Percentiles rank a stretch among this genome's conserved stretches.
These are phyloP conservation scores for Onthophagus sagittarius DNA, from an alignment of 2,888 invertebrate genomes.

Conservation along the genomic window DNA sequence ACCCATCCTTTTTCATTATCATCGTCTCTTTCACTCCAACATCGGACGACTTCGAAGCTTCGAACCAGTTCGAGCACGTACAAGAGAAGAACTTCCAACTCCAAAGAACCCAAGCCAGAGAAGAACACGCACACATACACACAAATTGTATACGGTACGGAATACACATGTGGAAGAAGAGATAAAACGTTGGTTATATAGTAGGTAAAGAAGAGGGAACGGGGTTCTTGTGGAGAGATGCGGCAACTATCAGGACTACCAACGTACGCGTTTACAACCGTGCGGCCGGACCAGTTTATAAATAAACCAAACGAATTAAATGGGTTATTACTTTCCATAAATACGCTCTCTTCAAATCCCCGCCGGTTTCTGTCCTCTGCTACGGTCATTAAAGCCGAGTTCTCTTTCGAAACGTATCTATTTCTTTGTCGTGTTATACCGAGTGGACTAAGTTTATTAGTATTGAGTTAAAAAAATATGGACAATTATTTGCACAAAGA, in stretches of 20 bases:
- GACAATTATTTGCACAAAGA: too few species aligned
- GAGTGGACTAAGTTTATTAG: not conserved
- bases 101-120: not conserved
- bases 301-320: constrained; percentile 14
- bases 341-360: not conserved
- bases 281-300: constrained; percentile 6
- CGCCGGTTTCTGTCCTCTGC: not conserved
- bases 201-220: too few species aligned
- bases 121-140: not conserved
- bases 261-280: not conserved
- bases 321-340: constrained; percentile 13
- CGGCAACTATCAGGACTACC: not conserved
- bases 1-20: not conserved
- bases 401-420: not conserved
- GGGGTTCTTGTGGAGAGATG: too few species aligned
- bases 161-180: too few species aligned
- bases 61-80: not conserved
- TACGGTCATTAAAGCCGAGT: not conserved
- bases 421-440: not conserved
- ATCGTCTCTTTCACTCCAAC: not conserved
- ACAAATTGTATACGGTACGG: not conserved
- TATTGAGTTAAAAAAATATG: too few species aligned
- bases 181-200: too few species aligned
- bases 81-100: not conserved
- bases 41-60: not conserved